A percentile compares a stretch with the other conserved stretches of the same genome.
Conservation (phyloP, 2,888 invertebrate genomes). For the Andrena hattorfiana region DNA sequence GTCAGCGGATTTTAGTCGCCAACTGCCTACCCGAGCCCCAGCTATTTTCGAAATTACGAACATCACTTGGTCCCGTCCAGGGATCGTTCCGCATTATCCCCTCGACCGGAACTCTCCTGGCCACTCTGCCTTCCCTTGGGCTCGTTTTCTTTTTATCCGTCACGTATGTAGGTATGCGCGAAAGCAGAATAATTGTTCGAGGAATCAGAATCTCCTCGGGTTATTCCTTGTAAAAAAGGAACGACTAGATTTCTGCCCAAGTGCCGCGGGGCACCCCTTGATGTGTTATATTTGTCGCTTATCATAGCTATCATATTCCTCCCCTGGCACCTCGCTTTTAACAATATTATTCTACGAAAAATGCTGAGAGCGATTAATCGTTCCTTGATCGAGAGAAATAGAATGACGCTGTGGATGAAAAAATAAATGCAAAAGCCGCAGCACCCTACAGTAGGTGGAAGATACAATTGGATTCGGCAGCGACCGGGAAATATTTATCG, state of each 20-base stretch:
- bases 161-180: background rate
- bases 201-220: background rate
- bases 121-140: background rate
- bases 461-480: slow-evolving; percentile 59
- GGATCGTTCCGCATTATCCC: slow-evolving; percentile 2
- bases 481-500: slow-evolving; percentile 62
- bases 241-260: no score
- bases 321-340: background rate
- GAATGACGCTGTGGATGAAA: slow-evolving; percentile 13
- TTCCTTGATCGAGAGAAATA: slow-evolving; percentile 2
- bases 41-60: slow-evolving; percentile 72
- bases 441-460: slow-evolving; percentile 3
- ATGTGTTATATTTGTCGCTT: no score
- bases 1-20: slow-evolving; percentile 63
- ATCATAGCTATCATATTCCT: no score
- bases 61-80: slow-evolving; percentile 52
- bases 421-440: slow-evolving; percentile 49
- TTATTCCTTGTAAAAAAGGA: background rate
- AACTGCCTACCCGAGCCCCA: slow-evolving; percentile 32
- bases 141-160: slow-evolving; percentile 27
- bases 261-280: no score
- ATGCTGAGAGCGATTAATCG: background rate
- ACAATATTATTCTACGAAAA: background rate
- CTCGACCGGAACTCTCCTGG: background rate
- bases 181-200: no score